A percentile compares a stretch with the other conserved stretches of the same genome.
Evolutionary conservation across 30 jellyfish, hydroid and myxozoan species (phyloP).

Genomic region (Chrysaora quinquecirrha): DNA sequence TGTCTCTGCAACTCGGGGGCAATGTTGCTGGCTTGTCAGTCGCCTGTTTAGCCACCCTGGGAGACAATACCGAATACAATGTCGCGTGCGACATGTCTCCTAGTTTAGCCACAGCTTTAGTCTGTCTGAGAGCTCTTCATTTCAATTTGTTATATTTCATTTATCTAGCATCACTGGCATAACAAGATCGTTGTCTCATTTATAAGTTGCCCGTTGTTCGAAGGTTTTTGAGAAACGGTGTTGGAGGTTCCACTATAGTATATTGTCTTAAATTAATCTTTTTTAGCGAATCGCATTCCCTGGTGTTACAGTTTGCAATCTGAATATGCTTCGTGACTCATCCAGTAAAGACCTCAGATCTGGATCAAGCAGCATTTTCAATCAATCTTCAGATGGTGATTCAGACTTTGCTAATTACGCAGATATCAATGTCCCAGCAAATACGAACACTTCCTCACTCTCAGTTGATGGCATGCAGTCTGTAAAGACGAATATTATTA

Average conservation of each 20-base stretch:
- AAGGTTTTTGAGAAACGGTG: too few species aligned
- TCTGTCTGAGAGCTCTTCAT: too few species aligned
- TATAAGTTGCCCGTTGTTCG: too few species aligned
- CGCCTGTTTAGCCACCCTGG: too few species aligned
- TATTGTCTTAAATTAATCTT: neutral
- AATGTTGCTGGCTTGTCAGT: too few species aligned
- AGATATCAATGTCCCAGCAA: neutral
- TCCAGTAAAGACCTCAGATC: neutral
- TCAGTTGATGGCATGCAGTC: neutral
- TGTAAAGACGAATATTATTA: neutral
- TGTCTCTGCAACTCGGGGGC: too few species aligned
- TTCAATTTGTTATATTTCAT: too few species aligned
- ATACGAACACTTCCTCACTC: neutral
- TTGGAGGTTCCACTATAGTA: too few species aligned
- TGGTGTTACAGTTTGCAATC: constrained; percentile 65
- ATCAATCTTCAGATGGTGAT: neutral
- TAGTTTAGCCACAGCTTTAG: neutral
- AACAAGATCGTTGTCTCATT: too few species aligned
- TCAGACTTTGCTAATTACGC: neutral
- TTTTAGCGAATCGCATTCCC: constrained; percentile 51
- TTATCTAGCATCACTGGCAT: too few species aligned
- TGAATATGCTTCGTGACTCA: constrained; percentile 43
- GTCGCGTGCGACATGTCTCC: too few species aligned
- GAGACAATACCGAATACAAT: too few species aligned
- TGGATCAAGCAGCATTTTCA: neutral